These are phyloP conservation scores for Semicossyphus pulcher DNA, from an alignment of 2,113 vertebrate genomes.

Conservation along the genomic window DNA sequence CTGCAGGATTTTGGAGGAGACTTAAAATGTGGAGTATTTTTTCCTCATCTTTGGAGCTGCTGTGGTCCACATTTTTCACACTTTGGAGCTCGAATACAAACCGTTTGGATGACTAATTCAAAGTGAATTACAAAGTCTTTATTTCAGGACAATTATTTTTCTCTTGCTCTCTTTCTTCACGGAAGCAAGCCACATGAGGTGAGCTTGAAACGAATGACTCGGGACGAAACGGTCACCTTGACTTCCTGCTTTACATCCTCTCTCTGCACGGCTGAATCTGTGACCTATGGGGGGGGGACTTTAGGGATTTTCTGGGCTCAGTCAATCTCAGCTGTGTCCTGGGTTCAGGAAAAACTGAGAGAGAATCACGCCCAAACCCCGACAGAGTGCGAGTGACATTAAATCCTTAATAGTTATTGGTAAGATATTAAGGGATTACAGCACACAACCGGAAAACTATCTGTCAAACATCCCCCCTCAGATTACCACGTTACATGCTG, in stretches of 20 bases:
- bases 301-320: constrained; percentile 70
- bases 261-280: constrained; percentile 49
- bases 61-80: constrained; percentile 54
- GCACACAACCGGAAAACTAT: constrained; percentile 60
- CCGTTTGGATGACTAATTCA: constrained; percentile 35
- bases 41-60: constrained; percentile 44
- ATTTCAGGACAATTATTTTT: neutral
- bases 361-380: constrained; percentile 55
- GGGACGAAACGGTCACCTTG: constrained; percentile 46
- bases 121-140: constrained; percentile 12
- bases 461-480: constrained; percentile 69
- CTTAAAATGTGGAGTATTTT: constrained; percentile 57
- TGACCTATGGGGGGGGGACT: constrained; percentile 65
- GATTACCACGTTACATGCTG: constrained; percentile 71
- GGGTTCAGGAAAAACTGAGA: constrained; percentile 56
- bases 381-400: constrained; percentile 67
- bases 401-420: constrained; percentile 81
- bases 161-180: neutral
- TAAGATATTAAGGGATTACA: constrained; percentile 79
- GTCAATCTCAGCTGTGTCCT: constrained; percentile 51
- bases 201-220: constrained; percentile 43
- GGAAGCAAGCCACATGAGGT: constrained; percentile 30
- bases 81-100: constrained; percentile 43
- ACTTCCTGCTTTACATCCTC: constrained; percentile 52
- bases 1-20: constrained; percentile 65